These are phyloP conservation scores for Emmelina monodactyla DNA, from an alignment of 2,888 invertebrate genomes.

Conservation along the genomic window DNA sequence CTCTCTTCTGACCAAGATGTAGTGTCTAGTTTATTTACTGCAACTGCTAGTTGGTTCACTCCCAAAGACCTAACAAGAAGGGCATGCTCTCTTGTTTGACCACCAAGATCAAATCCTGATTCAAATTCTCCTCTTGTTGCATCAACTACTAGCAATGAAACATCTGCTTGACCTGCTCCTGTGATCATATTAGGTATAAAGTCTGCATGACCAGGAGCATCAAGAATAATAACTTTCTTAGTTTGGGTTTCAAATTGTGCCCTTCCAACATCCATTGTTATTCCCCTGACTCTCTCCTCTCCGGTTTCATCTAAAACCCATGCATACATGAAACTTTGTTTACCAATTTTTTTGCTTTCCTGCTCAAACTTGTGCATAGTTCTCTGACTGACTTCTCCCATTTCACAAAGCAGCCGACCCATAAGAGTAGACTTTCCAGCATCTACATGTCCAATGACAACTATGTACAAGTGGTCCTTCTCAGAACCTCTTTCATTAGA, in stretches of 20 bases:
- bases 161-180: slow-evolving; percentile 98
- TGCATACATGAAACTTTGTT: slow-evolving; percentile 97
- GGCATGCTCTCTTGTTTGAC: slow-evolving; percentile 98
- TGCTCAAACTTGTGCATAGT: slow-evolving; percentile 97
- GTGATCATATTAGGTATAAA: slow-evolving; percentile 99
- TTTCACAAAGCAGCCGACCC: slow-evolving; percentile 89
- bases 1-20: slow-evolving; percentile 91
- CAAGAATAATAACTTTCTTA: slow-evolving; percentile 84
- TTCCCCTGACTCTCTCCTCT: slow-evolving; percentile 94
- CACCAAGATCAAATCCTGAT: slow-evolving; percentile 97
- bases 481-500: slow-evolving; percentile 77
- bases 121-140: slow-evolving; percentile 98
- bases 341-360: slow-evolving; percentile 96
- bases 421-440: slow-evolving; percentile 97
- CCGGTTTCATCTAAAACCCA: slow-evolving; percentile 99
- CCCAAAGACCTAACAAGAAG: slow-evolving; percentile 88
- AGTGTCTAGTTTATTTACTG: slow-evolving; percentile 97
- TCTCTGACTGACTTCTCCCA: slow-evolving; percentile 87
- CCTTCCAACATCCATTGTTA: slow-evolving; percentile 98
- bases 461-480: slow-evolving; percentile 89
- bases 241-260: slow-evolving; percentile 90
- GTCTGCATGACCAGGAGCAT: slow-evolving; percentile 99
- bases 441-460: slow-evolving; percentile 96
- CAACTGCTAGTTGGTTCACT: slow-evolving; percentile 92
- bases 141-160: slow-evolving; percentile 95